Evolutionary conservation across 2,113 vertebrate species (phyloP), one percentile per base, ranked within the genome.

Genomic region (Plestiodon gilberti): DNA sequence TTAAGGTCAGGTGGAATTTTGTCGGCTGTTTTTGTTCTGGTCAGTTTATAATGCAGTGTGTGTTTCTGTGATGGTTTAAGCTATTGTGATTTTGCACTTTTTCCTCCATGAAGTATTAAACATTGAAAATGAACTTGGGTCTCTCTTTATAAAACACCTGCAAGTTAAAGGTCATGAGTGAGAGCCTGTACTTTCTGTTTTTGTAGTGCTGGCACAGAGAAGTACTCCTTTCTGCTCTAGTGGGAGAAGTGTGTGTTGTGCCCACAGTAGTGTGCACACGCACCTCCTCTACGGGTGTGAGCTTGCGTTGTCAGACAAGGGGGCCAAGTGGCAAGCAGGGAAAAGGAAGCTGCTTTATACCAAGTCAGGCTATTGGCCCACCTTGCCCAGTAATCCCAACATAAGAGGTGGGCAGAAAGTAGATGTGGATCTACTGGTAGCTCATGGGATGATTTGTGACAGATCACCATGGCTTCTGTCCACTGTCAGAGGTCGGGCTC

Each of bases 21-120:
- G 88, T 90, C 88, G 89, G 81, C 87, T 93, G 75, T 92, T 94
- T 92, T 85, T 94, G 91, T 91, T 89, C 85, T 82, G 89, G 94
- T 95, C 85, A 52, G 92, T 90, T 93, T 90, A 65, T 79, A 89
- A 93, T 89, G 92, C 85, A 85, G 92, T 87, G 88, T 89, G 84
- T 0, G 87, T 92, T 88, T 74, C 82, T 88, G 90, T 93, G 91
- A 92, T 94, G 94, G 93, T 92, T 90, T 67, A 83, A 94, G 88
- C 89, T 93, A 22, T 94, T 93, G 93, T 92, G 93, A 95, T 91
- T 94, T 95, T 93, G 87, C 93, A 94, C 93, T 95, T 95, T 95
- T 78, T 93, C 91, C 93, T 92, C 93, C 92, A 87, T 92, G 93
- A 89, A 93, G 79, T 94, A 95, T 95, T 95, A 95, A 95, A 95